These are phyloP conservation scores for Edolisoma coerulescens DNA, from an alignment of 2,113 vertebrate species.

Conservation along the genomic window DNA sequence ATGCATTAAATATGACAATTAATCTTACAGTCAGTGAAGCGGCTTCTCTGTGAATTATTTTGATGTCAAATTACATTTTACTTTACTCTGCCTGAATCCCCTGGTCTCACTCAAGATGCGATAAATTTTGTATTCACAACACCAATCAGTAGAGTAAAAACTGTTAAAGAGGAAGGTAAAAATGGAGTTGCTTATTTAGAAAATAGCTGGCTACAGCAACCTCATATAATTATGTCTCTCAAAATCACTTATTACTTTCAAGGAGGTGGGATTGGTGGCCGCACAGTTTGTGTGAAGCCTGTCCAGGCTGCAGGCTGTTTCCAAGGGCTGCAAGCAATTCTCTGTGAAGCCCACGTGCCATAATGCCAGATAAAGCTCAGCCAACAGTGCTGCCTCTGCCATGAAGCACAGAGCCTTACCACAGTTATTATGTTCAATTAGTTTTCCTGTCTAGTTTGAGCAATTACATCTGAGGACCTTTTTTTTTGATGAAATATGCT, in stretches of 20 bases:
- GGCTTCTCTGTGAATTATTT: constrained; percentile 26
- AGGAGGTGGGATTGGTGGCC: background rate
- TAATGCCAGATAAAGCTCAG: background rate
- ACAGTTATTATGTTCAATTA: constrained; percentile 30
- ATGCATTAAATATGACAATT: constrained; percentile 54
- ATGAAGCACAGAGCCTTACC: background rate
- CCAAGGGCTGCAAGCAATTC: background rate
- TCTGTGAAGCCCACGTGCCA: background rate
- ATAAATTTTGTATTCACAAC: constrained; percentile 36
- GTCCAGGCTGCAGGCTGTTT: background rate
- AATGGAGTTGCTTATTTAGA: background rate
- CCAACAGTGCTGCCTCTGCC: background rate
- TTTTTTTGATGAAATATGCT: background rate
- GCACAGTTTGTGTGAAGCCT: background rate
- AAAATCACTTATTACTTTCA: background rate
- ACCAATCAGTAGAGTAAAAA: background rate
- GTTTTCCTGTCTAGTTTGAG: constrained; percentile 30
- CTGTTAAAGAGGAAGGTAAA: background rate
- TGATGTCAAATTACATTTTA: constrained; percentile 42
- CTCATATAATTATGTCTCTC: background rate
- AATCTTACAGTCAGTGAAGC: constrained; percentile 39
- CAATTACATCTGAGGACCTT: background rate
- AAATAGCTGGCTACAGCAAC: background rate
- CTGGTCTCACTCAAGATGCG: background rate
- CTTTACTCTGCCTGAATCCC: background rate